Conservation (phyloP, 2,797 vertebrate species). For the Acrossocheilus fasciatus region DNA sequence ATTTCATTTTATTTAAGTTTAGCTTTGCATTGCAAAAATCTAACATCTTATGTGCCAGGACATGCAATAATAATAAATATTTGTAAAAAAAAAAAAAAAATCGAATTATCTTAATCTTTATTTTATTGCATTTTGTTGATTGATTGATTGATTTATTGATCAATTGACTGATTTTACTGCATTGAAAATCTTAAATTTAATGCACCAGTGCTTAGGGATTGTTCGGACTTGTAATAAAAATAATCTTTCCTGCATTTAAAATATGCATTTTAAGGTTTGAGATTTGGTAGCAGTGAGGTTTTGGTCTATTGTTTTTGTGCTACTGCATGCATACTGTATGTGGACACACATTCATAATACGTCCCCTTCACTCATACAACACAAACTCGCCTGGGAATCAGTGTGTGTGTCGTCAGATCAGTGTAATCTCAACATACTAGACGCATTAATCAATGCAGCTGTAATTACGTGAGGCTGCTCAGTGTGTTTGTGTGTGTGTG, state of each 20-base stretch:
- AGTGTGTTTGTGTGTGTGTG: not conserved
- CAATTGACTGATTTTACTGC: not conserved
- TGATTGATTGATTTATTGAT: not conserved
- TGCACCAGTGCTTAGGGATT: not conserved
- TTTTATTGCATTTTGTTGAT: not conserved
- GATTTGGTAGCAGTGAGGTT: not conserved
- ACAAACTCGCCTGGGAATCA: not conserved
- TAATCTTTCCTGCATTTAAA: too few relatives aligned
- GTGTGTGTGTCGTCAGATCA: not conserved
- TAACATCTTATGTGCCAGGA: not conserved
- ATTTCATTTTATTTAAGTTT: too few relatives aligned
- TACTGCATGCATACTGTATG: constrained; percentile 1
- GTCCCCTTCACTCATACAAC: not conserved
- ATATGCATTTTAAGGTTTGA: not conserved
- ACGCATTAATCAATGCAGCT: constrained; percentile 19
- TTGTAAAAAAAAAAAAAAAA: too few relatives aligned
- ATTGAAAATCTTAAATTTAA: not conserved
- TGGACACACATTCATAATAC: constrained; percentile 55
- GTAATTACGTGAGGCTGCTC: constrained; percentile 6
- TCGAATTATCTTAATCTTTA: not conserved
- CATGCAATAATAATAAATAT: not conserved
- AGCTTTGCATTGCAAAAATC: too few relatives aligned
- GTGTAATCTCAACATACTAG: constrained; percentile 14
- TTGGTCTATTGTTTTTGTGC: not conserved
- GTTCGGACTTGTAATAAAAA: not conserved